phyloP scores from a whole-genome alignment of 2,888 invertebrate genomes.

The Drosophila emarginata region DNA sequence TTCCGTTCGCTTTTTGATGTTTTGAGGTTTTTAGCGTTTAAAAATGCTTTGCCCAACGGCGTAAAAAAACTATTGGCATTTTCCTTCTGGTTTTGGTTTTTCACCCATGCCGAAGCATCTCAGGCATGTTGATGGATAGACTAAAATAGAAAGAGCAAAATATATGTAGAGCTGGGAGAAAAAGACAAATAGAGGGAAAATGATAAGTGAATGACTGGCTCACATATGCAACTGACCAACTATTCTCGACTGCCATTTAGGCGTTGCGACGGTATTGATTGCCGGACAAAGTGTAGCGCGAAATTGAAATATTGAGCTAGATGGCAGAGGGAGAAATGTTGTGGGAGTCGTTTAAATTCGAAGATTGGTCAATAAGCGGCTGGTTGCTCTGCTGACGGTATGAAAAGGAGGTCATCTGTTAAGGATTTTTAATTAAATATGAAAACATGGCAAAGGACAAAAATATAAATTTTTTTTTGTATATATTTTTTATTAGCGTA shows the following conservation, averaged over 20 bases:
- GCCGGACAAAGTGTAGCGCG: conserved; percentile 64
- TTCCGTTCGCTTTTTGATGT: conserved; percentile 69
- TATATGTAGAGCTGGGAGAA: conserved; percentile 14
- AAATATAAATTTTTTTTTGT: no score
- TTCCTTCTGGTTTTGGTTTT: conserved; percentile 36
- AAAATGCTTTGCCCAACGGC: conserved; percentile 68
- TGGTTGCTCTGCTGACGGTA: background rate
- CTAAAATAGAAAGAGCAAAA: background rate
- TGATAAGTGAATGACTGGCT: conserved; percentile 3
- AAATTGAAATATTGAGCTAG: conserved; percentile 70
- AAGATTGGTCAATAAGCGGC: conserved; percentile 14
- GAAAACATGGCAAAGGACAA: conserved; percentile 27
- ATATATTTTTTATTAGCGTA: no score
- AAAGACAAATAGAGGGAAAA: background rate
- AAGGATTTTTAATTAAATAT: conserved; percentile 42
- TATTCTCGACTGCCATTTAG: conserved; percentile 35
- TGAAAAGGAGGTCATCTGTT: conserved; percentile 2
- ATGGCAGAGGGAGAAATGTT: conserved; percentile 8
- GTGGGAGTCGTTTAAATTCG: conserved; percentile 47
- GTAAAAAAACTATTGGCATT: conserved; percentile 71
- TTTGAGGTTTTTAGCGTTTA: conserved; percentile 71
- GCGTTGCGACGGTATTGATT: conserved; percentile 58
- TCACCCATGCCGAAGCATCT: conserved; percentile 47
- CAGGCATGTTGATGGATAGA: conserved; percentile 27
- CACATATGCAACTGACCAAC: conserved; percentile 45